Evolutionary conservation across 2,797 vertebrate genomes (phyloP).

Genomic region (Takifugu rubripes): DNA sequence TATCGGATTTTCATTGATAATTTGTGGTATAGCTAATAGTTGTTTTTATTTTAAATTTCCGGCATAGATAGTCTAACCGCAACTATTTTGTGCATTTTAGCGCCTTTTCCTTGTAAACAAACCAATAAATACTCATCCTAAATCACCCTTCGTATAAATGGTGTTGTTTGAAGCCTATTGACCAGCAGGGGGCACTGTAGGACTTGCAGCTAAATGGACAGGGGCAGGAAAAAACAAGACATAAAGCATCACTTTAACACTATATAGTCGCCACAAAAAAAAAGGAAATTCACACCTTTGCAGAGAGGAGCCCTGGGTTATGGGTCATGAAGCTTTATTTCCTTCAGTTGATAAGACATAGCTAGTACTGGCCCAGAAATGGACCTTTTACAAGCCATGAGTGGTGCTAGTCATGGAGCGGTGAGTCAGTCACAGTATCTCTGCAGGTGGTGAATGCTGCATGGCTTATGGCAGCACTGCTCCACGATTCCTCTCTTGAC

Average conservation of each 20-base stretch:
- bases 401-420: constrained; percentile 42
- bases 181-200: constrained; percentile 68
- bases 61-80: background rate
- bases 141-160: background rate
- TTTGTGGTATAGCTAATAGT: background rate
- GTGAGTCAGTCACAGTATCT: constrained; percentile 82
- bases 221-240: constrained; percentile 7
- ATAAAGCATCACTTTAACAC: constrained; percentile 11
- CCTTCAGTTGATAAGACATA: constrained; percentile 61
- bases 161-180: constrained; percentile 18
- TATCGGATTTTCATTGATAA: background rate
- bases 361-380: constrained; percentile 39
- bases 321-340: constrained; percentile 67
- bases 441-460: constrained; percentile 85
- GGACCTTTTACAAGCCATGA: constrained; percentile 48
- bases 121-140: constrained; percentile 22
- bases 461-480: constrained; percentile 84
- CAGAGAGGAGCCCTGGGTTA: constrained; percentile 53
- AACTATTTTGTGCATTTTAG: constrained; percentile 15
- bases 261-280: constrained; percentile 33
- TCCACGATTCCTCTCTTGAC: constrained; percentile 89
- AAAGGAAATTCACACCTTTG: constrained; percentile 53
- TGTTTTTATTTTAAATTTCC: background rate
- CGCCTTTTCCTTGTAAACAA: constrained; percentile 57
- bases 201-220: constrained; percentile 36